Percentiles rank a stretch among this genome's conserved stretches.
Evolutionary conservation across 2,113 vertebrate species (phyloP).

Genomic region (Phasianus colchicus): DNA sequence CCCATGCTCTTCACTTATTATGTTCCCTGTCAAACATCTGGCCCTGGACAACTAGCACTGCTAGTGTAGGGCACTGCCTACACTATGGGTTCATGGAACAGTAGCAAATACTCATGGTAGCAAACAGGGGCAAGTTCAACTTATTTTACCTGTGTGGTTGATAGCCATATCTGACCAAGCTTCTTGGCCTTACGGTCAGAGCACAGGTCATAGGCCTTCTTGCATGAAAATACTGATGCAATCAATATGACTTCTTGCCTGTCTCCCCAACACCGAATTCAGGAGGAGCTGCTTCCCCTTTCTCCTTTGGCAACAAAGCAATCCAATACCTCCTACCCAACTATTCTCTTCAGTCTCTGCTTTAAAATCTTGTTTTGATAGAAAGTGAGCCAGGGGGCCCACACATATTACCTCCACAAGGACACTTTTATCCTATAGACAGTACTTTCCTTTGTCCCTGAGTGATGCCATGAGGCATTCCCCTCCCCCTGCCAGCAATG

Average conservation of each 20-base stretch:
- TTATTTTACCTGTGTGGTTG: neutral
- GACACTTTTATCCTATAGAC: neutral
- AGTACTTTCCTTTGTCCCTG: neutral
- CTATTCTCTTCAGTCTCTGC: neutral
- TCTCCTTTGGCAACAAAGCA: neutral
- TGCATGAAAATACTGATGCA: neutral
- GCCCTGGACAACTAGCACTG: neutral
- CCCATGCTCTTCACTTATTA: neutral
- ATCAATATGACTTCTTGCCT: rapidly evolving
- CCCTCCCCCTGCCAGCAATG: neutral
- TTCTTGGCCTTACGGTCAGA: neutral
- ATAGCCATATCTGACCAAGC: neutral
- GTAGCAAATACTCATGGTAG: neutral
- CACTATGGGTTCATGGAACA: neutral
- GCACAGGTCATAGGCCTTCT: neutral
- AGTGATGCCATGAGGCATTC: neutral
- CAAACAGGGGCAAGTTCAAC: too few species aligned
- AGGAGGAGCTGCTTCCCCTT: neutral
- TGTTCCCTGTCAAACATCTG: neutral
- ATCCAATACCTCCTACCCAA: neutral
- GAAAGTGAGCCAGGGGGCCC: neutral
- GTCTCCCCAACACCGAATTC: neutral
- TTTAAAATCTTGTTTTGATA: neutral
- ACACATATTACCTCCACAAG: neutral
- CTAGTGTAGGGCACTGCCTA: neutral